phyloP scores from a whole-genome alignment of 2,113 vertebrate genomes.

The Xiphophorus couchianus region DNA sequence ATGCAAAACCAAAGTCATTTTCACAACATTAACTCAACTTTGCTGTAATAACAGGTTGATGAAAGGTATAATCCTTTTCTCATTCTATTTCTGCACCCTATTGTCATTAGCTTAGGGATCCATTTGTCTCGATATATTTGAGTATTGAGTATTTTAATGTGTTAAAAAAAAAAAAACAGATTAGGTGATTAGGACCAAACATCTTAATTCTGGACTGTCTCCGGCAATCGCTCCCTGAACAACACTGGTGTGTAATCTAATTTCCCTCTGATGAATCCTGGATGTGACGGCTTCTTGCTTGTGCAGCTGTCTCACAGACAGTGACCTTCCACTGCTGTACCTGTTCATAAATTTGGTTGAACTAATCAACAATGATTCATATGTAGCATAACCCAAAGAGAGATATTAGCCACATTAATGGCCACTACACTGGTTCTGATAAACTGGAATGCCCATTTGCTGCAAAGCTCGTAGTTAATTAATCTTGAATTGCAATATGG shows the following conservation, averaged over 20 bases:
- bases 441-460: slow-evolving; percentile 1
- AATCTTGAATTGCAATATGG: too few relatives aligned
- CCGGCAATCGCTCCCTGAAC: background rate
- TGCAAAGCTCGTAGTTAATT: background rate
- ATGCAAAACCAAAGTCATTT: background rate
- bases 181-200: background rate
- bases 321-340: background rate
- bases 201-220: background rate
- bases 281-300: background rate
- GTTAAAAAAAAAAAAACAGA: background rate
- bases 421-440: background rate
- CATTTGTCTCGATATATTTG: background rate
- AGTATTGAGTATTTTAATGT: background rate
- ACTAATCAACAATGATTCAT: too few relatives aligned
- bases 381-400: background rate
- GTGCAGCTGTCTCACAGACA: background rate
- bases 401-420: slow-evolving; percentile 1
- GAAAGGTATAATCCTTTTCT: background rate
- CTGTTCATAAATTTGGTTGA: too few relatives aligned
- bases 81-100: background rate
- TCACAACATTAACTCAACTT: background rate
- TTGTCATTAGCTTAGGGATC: too few relatives aligned
- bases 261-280: background rate
- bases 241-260: background rate
- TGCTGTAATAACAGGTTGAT: background rate